These are phyloP conservation scores for Calameuta idolon DNA, from an alignment of 2,888 invertebrate species.

Conservation along the genomic window DNA sequence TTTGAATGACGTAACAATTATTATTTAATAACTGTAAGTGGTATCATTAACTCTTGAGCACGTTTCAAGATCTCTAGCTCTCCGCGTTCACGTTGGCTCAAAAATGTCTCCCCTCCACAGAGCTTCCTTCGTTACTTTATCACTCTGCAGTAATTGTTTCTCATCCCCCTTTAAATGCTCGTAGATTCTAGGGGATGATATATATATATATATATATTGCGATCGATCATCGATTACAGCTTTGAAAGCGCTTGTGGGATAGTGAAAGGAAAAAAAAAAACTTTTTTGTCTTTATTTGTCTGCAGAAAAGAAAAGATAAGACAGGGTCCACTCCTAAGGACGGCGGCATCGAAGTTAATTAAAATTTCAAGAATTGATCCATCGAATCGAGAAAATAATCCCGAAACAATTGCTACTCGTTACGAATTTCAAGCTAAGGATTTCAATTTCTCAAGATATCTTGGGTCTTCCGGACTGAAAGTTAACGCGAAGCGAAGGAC, in stretches of 20 bases:
- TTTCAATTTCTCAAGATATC: background rate
- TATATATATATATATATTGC: background rate
- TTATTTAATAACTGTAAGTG: background rate
- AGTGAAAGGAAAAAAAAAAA: background rate
- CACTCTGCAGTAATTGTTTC: conserved; percentile 29
- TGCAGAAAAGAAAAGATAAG: background rate
- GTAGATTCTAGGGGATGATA: background rate
- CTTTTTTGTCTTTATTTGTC: background rate
- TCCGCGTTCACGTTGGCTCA: background rate
- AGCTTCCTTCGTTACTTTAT: conserved; percentile 16
- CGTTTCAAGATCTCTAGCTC: background rate
- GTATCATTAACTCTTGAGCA: background rate
- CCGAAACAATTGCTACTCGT: background rate
- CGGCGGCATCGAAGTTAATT: background rate
- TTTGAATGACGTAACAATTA: too few species aligned
- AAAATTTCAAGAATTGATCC: background rate
- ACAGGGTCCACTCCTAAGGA: background rate
- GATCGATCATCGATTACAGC: background rate
- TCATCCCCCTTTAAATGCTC: background rate
- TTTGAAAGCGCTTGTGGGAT: background rate
- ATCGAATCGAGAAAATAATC: background rate
- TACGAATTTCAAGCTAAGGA: background rate
- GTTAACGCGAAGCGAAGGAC: background rate
- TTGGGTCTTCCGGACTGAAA: background rate
- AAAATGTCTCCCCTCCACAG: background rate